Evolutionary conservation across 92 coral and sea anemone species (phyloP).

Genomic region (Scolanthus callimorphus): DNA sequence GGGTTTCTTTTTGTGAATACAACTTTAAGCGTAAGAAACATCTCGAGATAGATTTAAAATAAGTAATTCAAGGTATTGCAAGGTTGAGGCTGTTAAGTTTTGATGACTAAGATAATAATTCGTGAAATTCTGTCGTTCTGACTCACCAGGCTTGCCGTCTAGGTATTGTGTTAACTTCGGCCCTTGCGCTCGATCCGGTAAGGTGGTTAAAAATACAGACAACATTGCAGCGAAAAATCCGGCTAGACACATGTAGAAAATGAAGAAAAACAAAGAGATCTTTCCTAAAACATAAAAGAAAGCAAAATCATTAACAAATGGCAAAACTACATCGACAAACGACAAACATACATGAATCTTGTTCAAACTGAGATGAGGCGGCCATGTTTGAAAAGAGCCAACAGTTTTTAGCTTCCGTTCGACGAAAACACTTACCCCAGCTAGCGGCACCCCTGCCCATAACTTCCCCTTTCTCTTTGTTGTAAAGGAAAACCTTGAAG

Average conservation of each 20-base stretch:
- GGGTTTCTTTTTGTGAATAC: no score
- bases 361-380: slow-evolving; percentile 4
- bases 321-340: no score
- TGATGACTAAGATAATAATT: neutral
- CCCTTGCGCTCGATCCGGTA: slow-evolving; percentile 74
- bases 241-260: slow-evolving; percentile 89
- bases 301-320: no score
- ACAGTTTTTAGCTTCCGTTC: neutral
- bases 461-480: slow-evolving; percentile 67
- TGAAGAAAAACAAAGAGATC: slow-evolving; percentile 78
- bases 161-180: slow-evolving; percentile 84
- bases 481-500: slow-evolving; percentile 73
- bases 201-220: slow-evolving; percentile 70
- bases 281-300: slow-evolving; percentile 54
- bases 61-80: no score
- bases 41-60: no score
- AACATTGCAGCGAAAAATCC: slow-evolving; percentile 97
- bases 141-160: slow-evolving; percentile 71
- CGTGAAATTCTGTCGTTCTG: neutral
- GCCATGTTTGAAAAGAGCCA: slow-evolving; percentile 1
- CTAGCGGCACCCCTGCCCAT: slow-evolving; percentile 91
- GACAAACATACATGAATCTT: no score
- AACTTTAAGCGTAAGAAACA: no score
- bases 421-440: slow-evolving; percentile 73
- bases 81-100: neutral